phyloP scores from a whole-genome alignment of 2,113 vertebrate species.

The Rhinoderma darwinii region DNA sequence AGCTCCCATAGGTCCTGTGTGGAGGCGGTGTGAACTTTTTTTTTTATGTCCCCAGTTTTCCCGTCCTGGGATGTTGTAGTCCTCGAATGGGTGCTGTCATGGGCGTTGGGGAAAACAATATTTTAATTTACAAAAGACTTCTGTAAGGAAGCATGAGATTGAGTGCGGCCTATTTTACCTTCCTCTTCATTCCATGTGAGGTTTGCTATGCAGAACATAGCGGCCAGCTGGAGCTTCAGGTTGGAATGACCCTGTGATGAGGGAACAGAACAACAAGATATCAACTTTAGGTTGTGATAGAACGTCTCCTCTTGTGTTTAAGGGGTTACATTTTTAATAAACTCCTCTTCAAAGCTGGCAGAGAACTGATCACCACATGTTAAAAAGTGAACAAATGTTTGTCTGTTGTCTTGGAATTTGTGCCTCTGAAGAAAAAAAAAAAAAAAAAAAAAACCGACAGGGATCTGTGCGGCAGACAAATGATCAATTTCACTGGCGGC shows the following conservation, averaged over 20 bases:
- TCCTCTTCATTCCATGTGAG: conserved; percentile 99
- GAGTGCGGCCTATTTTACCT: conserved; percentile 75
- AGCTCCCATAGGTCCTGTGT: no score
- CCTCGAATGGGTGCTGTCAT: no score
- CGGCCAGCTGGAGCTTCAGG: conserved; percentile 94
- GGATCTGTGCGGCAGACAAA: no score
- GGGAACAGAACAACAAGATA: neutral
- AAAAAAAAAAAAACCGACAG: no score
- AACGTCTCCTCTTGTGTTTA: neutral
- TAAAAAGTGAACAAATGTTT: neutral
- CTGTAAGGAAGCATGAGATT: neutral
- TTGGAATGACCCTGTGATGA: conserved; percentile 90
- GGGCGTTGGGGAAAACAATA: no score
- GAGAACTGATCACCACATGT: neutral
- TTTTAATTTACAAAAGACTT: neutral
- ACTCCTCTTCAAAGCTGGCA: neutral
- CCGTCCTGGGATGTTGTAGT: no score
- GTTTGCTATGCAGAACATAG: conserved; percentile 97
- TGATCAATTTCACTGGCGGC: no score
- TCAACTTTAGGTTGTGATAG: neutral
- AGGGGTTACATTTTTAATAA: neutral
- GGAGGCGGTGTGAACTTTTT: no score
- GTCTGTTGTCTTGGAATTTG: neutral
- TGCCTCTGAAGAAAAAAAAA: no score
- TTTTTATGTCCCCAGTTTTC: no score